Base-by-base conservation (phyloP, 1,140 invertebrate genomes). In the Drosophila ercepeae region DNA sequence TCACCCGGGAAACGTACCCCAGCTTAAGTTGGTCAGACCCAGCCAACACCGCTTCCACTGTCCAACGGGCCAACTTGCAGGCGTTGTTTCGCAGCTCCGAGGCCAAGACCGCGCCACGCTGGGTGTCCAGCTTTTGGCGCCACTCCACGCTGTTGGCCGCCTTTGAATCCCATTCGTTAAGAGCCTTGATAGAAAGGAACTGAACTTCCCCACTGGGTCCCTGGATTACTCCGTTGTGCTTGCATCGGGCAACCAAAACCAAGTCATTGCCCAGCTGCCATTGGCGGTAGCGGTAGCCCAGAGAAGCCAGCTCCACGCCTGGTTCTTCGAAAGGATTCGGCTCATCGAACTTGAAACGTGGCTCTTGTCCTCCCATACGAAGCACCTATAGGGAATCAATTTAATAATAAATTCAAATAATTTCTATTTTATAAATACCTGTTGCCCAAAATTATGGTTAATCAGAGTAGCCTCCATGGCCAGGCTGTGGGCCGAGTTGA, bases 131-230 rank as follows among this genome's bases (percentile, higher is more conserved):
- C 81, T 99, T 99, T 89, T 98, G 97, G 41, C 99, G 94, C 99
- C 99, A 99, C 89, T 99, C 99, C 11, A 99, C 97, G 32, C 98
- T 98, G 73, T 98, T 98, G 27, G 97, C 97, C 34, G 95, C 92
- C 93, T 98, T 96, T 0, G 98, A 98, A 91, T 99, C 98, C 98
- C 98, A 99, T 92, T 99, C 99, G 92, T 99, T 99, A 5, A 99
- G 93, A 0, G 98, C 98, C 92, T 99, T 99, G 75, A 99, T 98
- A 7, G 97, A 97, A 11, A 99, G 93, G 91, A 97, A 99, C 92
- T 99, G 98, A 0, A 93, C 93, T 88, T 99, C 98, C 50, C 96
- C 96, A 78, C 96, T 98, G 0, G 98, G 96, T 0, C 96, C 96
- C 72, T 95, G 94, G 91, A 98, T 94, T 0, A 98, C 97, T 8